Evolutionary conservation across 2,888 invertebrate genomes (phyloP), one percentile per base, ranked within the genome.

Genomic region (Pherbina coryleti): DNA sequence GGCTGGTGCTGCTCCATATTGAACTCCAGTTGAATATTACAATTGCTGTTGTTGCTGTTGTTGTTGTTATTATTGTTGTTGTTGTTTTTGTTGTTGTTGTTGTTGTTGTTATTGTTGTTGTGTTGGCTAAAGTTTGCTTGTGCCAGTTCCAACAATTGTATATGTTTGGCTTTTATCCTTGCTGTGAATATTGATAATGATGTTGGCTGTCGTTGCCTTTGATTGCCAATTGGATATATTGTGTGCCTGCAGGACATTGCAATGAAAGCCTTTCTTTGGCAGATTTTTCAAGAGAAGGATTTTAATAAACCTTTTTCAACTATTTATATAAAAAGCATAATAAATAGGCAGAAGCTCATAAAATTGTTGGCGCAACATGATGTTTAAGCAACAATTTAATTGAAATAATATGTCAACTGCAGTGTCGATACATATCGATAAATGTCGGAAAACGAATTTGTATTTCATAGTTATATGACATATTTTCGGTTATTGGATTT

Each of bases 111-210:
- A 4, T 37, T 60, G 72, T 37, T 72, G 17, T 70, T 25, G 25
- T 67, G 34, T 37, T 44, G 51, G 3, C 11, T 9, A n/a, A 19
- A 22, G n/a, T 60, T 60, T 74, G 51, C 53, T 74, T 64, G 64
- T 53, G 25, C 22, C 64, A 64, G 64, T 51, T 74, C 37, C 57
- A 22, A 25, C 49, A 64, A 64, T 64, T 74, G 64, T 66, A 31
- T 74, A 51, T 64, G 64, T 31, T 66, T 53, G 17, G 14, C 53
- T 51, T 53, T 25, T 19, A 14, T 74, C 64, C 51, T 49, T 64
- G 74, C 28, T 31, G 49, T 51, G 64, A 74, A 57, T 72, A 57
- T 57, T 57, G 72, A 60, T 72, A 60, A 72, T 72, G 72, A 57
- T 60, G 44, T 28, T 60, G 60, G 17, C 7, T 22, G 72, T 57